These are phyloP conservation scores for Diogma glabrata DNA, from an alignment of 2,888 invertebrate genomes.

Conservation along the genomic window DNA sequence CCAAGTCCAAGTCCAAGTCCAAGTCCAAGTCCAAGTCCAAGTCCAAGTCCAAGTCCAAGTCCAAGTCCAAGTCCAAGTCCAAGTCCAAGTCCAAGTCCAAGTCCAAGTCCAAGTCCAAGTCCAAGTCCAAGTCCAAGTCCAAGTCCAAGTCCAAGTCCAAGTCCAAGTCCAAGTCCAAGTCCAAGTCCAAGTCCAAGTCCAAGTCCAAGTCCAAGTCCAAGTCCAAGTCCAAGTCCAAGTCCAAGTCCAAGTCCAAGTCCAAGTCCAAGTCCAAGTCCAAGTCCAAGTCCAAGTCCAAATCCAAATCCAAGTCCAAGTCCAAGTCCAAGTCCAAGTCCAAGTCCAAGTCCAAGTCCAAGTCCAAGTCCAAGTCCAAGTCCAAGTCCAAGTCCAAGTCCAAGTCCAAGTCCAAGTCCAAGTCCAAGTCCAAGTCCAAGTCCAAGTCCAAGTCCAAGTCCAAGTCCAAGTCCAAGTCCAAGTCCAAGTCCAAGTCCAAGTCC, in stretches of 20 bases:
- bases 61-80: too few species aligned
- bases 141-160: neutral
- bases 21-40: too few species aligned
- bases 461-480: slow-evolving; percentile 11
- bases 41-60: too few species aligned
- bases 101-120: slow-evolving; percentile 11
- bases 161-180: neutral
- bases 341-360: neutral
- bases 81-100: slow-evolving; percentile 12
- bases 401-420: neutral
- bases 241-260: neutral
- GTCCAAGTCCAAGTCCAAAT: neutral
- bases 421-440: neutral
- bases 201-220: slow-evolving; percentile 1
- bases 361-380: neutral
- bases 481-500: slow-evolving; percentile 13
- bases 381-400: slow-evolving; percentile 1
- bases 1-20: too few species aligned
- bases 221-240: slow-evolving; percentile 1
- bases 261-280: neutral
- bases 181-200: slow-evolving; percentile 1
- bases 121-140: neutral
- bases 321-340: neutral
- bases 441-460: neutral
- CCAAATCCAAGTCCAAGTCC: neutral